A percentile compares a stretch with the other conserved stretches of the same genome.
These are phyloP conservation scores for Myrmecobius fasciatus DNA, from an alignment of 2,113 vertebrate genomes.

Conservation along the genomic window DNA sequence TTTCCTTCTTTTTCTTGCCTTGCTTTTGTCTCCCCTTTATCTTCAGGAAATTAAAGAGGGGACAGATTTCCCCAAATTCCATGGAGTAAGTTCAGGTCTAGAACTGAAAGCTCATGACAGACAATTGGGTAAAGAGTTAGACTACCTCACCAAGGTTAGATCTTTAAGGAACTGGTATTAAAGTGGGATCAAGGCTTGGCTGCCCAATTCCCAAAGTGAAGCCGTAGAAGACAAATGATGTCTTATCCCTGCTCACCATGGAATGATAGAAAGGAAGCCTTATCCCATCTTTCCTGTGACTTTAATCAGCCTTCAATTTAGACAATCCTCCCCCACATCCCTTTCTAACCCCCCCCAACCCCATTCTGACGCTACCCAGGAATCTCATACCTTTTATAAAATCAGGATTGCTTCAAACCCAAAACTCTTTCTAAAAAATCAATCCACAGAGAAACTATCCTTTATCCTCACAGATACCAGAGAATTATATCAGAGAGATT, in stretches of 20 bases:
- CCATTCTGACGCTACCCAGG: no score
- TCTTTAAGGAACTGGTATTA: not conserved
- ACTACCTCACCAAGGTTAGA: not conserved
- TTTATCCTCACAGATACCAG: not conserved
- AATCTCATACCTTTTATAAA: not conserved
- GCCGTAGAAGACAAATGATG: not conserved
- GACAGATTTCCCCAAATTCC: not conserved
- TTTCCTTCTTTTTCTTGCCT: not conserved
- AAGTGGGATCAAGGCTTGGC: not conserved
- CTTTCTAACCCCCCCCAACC: not conserved
- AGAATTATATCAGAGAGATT: not conserved
- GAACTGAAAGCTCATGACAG: not conserved
- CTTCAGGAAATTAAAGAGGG: constrained; percentile 34
- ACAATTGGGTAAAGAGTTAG: not conserved
- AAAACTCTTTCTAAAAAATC: not conserved
- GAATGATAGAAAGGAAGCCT: no score
- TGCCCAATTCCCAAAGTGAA: constrained; percentile 64
- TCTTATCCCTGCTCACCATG: not conserved
- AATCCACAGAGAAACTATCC: not conserved
- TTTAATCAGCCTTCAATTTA: not conserved
- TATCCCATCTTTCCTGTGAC: not conserved
- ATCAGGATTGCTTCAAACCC: not conserved
- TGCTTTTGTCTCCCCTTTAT: constrained; percentile 46
- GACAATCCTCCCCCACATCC: not conserved
- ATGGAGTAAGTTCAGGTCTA: not conserved